Base-by-base conservation (phyloP, 2,797 vertebrate genomes). In the Chaetodon trifasciatus region DNA sequence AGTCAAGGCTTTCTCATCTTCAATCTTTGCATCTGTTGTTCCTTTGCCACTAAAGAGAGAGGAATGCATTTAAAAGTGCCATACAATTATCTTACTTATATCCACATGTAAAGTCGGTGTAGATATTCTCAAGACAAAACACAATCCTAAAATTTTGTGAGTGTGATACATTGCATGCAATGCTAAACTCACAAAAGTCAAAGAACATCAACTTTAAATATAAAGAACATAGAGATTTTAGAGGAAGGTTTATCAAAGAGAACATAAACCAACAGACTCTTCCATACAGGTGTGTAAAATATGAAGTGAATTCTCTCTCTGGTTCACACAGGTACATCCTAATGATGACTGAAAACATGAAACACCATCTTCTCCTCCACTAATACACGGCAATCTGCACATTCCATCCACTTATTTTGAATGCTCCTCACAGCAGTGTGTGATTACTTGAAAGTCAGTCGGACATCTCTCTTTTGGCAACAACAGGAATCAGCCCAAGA, bases 401-500 rank as follows among this genome's bases (percentile, higher is more conserved):
- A 60, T 84, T 88, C 87, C 68, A 4, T 70, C 55, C 70, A 86
- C 82, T 91, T 85, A 82, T 86, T 89, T 81, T 86, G 75, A 89
- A 92, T 78, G 86, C 84, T 87, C 78, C 82, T 91, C 89, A 87
- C 85, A 92, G 91, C 90, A 86, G 86, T 81, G 80, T 87, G 86
- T 65, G 71, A 93, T 88, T 76, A 88, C 89, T 91, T 91, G 76
- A 81, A 90, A 91, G 87, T 91, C 83, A 91, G 89, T 91, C 75
- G 57, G 83, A 92, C 83, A 87, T 88, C 87, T 92, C 86, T 79
- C 74, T 90, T 90, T 89, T 91, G 88, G 91, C 90, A 92, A 89
- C 85, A 79, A 90, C 90, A 89, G 88, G 70, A 89, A 90, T 85
- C 74, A 81, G 75, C 71, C 72, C n/a, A 35, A 73, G 78, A 86